Evolutionary conservation across 2,888 invertebrate species (phyloP).

Genomic region (Euzetes globulus): DNA sequence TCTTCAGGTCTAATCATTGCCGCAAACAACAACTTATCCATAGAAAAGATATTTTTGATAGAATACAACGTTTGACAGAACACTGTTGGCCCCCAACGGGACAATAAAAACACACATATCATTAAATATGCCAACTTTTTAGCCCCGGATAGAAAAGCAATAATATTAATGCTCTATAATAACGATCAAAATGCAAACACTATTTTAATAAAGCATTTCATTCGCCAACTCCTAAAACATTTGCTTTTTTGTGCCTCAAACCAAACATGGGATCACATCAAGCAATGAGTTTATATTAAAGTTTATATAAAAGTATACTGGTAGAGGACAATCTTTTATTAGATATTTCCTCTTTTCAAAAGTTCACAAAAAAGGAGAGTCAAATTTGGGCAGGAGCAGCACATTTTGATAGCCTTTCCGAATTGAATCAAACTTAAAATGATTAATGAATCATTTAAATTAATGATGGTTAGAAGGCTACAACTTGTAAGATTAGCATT

Average conservation of each 20-base stretch:
- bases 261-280: not conserved
- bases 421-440: too few species aligned
- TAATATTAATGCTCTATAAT: conserved; percentile 12
- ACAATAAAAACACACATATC: conserved; percentile 11
- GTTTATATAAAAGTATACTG: too few species aligned
- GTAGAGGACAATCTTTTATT: too few species aligned
- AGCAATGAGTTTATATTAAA: too few species aligned
- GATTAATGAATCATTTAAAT: too few species aligned
- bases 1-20: conserved; percentile 14
- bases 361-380: too few species aligned
- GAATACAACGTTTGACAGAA: conserved; percentile 3
- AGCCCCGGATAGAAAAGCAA: not conserved
- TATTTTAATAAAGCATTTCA: not conserved
- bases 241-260: not conserved
- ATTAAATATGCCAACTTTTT: conserved; percentile 2
- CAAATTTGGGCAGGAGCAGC: too few species aligned
- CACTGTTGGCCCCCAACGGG: not conserved
- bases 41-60: conserved; percentile 8
- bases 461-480: too few species aligned
- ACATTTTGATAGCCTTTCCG: too few species aligned
- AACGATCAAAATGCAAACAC: not conserved
- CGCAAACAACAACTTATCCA: conserved; percentile 6
- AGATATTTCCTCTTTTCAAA: too few species aligned
- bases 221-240: not conserved
- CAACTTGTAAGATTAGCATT: too few species aligned